Evolutionary conservation across 1,140 invertebrate species (phyloP).

Genomic region (Bombus balteatus): DNA sequence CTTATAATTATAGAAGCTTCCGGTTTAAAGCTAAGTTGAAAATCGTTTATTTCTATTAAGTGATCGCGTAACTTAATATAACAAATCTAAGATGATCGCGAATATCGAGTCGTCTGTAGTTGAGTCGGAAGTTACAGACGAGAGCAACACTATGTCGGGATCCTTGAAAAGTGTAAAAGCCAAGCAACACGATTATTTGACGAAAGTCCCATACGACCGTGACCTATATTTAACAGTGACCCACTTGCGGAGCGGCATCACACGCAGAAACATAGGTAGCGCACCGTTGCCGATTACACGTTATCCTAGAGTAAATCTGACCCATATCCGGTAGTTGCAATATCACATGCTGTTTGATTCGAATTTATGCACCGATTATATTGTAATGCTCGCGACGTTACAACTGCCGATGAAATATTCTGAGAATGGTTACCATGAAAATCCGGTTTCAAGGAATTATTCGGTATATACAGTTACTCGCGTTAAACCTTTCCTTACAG

Average conservation of each 20-base stretch:
- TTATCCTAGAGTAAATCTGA: constrained; percentile 74
- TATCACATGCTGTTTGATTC: constrained; percentile 69
- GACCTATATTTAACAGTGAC: constrained; percentile 76
- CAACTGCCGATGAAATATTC: background rate
- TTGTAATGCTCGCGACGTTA: background rate
- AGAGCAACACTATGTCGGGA: background rate
- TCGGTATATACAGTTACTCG: too few species aligned
- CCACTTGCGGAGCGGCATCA: constrained; percentile 53
- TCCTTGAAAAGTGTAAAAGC: constrained; percentile 22
- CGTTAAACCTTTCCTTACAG: too few species aligned
- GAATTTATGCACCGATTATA: constrained; percentile 22
- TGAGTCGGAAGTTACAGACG: background rate
- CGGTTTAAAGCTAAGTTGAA: too few species aligned
- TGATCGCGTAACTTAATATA: too few species aligned
- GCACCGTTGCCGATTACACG: constrained; percentile 40
- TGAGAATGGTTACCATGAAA: background rate
- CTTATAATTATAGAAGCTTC: too few species aligned
- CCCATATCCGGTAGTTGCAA: constrained; percentile 69
- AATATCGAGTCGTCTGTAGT: too few species aligned
- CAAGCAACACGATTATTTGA: constrained; percentile 34
- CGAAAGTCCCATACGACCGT: constrained; percentile 61
- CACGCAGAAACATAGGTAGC: constrained; percentile 45
- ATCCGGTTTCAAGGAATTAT: too few species aligned
- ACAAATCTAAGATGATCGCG: too few species aligned
- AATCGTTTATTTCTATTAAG: too few species aligned